A percentile compares a stretch with the other conserved stretches of the same genome.
These are phyloP conservation scores for Lasioglossum figueresi DNA, from an alignment of 2,888 invertebrate genomes.

Conservation along the genomic window DNA sequence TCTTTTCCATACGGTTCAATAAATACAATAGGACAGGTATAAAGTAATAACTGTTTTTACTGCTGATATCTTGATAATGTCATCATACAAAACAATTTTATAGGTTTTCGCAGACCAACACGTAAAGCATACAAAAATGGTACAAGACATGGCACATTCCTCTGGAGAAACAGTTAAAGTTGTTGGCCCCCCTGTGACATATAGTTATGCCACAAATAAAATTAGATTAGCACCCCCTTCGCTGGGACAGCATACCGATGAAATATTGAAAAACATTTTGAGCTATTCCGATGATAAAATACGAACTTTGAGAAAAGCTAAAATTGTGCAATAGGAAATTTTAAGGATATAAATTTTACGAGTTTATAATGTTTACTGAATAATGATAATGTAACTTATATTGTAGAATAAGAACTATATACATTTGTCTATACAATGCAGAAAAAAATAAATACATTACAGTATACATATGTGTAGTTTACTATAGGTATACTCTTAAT, in stretches of 20 bases:
- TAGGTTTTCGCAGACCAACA: constrained; percentile 95
- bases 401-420: background rate
- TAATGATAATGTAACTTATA: background rate
- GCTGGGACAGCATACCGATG: constrained; percentile 94
- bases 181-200: constrained; percentile 94
- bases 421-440: constrained; percentile 7
- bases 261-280: constrained; percentile 89
- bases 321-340: constrained; percentile 83
- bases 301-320: constrained; percentile 83
- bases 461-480: background rate
- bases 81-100: constrained; percentile 49
- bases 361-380: constrained; percentile 1
- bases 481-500: background rate
- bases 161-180: constrained; percentile 89
- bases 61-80: constrained; percentile 20
- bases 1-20: constrained; percentile 96
- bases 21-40: constrained; percentile 91
- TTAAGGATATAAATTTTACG: constrained; percentile 12
- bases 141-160: constrained; percentile 89
- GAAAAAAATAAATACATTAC: constrained; percentile 32
- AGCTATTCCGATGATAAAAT: constrained; percentile 87
- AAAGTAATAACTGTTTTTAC: constrained; percentile 22
- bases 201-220: constrained; percentile 89
- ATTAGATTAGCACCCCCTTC: constrained; percentile 91
- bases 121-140: constrained; percentile 89